phyloP scores from a whole-genome alignment of 1,140 invertebrate species.

The Adoxophyes honmai region DNA sequence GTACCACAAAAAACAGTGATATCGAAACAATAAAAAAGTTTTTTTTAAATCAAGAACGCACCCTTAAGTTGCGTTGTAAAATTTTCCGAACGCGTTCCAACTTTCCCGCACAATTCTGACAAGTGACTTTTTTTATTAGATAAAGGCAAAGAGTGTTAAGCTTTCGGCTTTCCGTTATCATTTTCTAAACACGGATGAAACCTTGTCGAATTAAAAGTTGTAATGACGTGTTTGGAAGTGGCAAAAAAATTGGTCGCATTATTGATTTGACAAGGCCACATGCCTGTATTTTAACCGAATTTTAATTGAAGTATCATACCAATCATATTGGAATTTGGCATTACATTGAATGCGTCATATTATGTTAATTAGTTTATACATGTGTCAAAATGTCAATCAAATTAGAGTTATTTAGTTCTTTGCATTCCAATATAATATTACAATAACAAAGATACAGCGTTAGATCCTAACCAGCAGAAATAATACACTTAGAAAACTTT shows the following conservation, averaged over 20 bases:
- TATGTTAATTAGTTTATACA: constrained; percentile 4
- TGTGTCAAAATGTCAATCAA: constrained; percentile 2
- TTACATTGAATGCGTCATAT: neutral
- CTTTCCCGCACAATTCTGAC: neutral
- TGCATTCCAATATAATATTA: neutral
- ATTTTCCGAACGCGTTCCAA: neutral
- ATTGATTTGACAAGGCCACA: constrained; percentile 7
- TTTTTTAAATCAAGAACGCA: neutral
- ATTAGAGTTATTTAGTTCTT: neutral
- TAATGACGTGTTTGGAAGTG: neutral
- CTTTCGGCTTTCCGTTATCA: constrained; percentile 5
- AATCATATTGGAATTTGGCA: too few species aligned
- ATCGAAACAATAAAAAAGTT: constrained; percentile 18
- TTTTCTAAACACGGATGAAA: constrained; percentile 1
- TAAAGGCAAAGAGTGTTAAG: neutral
- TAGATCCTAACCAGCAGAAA: too few species aligned
- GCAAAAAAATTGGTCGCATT: neutral
- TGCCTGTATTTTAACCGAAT: neutral
- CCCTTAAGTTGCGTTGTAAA: neutral
- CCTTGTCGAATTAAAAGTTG: neutral
- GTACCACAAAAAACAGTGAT: constrained; percentile 23
- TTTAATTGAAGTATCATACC: neutral
- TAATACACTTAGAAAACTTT: too few species aligned
- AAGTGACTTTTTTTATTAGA: neutral
- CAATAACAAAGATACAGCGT: too few species aligned